phyloP scores from a whole-genome alignment of 1,140 invertebrate species.

The Mactra quadrangularis region DNA sequence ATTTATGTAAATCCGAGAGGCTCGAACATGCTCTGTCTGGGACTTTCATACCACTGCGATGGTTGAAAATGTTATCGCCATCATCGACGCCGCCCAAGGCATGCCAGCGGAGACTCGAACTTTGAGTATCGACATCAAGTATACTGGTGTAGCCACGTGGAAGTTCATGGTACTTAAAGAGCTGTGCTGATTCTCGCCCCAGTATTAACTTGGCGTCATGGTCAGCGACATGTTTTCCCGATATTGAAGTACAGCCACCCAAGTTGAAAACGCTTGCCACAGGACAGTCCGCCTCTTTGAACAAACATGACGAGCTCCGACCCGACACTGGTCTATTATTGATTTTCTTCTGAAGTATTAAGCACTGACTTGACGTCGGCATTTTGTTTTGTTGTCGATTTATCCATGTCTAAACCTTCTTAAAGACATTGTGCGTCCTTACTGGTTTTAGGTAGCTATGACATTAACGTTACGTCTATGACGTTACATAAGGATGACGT shows the following conservation, averaged over 20 bases:
- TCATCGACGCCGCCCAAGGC: background rate
- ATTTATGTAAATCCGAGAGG: too few relatives aligned
- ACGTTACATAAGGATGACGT: background rate
- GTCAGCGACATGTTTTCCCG: background rate
- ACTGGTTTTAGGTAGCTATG: background rate
- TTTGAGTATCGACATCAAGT: background rate
- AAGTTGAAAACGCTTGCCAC: background rate
- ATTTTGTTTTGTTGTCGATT: background rate
- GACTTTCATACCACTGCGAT: background rate
- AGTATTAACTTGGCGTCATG: background rate
- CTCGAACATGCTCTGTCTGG: too few relatives aligned
- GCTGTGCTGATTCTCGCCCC: conserved; percentile 16
- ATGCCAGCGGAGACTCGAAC: conserved; percentile 1
- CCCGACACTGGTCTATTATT: background rate
- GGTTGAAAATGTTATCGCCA: background rate
- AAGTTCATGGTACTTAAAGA: conserved; percentile 20
- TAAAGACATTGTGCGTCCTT: background rate
- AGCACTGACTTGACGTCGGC: conserved; percentile 32
- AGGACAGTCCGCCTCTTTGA: background rate
- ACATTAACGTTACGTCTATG: background rate
- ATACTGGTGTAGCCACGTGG: conserved; percentile 24
- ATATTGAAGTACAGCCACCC: background rate
- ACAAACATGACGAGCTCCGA: background rate
- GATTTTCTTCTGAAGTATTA: conserved; percentile 9
- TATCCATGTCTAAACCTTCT: background rate